Evolutionary conservation across 2,113 vertebrate species (phyloP).

Genomic region (Equus quagga): DNA sequence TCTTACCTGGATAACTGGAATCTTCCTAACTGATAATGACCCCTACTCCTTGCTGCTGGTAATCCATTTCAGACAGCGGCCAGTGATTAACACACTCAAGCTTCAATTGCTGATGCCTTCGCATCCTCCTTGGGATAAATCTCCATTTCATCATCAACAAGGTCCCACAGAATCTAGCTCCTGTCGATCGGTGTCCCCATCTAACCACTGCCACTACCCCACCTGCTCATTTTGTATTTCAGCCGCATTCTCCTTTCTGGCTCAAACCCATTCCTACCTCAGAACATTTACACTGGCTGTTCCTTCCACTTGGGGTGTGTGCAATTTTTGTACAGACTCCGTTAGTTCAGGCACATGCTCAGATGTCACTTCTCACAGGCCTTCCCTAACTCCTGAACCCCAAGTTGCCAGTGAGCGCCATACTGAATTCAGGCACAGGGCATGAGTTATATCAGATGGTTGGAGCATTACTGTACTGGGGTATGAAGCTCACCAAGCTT

Average conservation of each 20-base stretch:
- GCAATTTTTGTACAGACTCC: not conserved
- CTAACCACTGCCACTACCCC: accelerated
- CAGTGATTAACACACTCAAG: not conserved
- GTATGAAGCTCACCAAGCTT: not conserved
- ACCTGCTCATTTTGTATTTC: not conserved
- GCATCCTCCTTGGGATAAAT: not conserved
- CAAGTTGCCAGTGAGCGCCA: no score
- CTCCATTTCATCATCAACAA: no score
- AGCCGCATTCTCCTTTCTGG: not conserved
- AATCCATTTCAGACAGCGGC: not conserved
- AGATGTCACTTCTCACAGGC: not conserved
- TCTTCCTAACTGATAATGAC: not conserved
- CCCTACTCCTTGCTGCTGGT: not conserved
- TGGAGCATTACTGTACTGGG: no score
- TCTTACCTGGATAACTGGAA: no score
- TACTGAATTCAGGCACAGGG: not conserved
- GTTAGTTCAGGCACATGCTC: not conserved
- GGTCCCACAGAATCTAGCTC: not conserved
- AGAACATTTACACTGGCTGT: not conserved
- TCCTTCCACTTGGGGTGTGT: no score
- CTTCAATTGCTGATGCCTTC: not conserved
- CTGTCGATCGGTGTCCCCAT: no score
- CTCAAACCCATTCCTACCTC: not conserved
- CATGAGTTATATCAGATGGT: not conserved
- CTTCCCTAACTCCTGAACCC: not conserved